Evolutionary conservation across 2,888 invertebrate species (phyloP).

Genomic region (Aplocera efformata): DNA sequence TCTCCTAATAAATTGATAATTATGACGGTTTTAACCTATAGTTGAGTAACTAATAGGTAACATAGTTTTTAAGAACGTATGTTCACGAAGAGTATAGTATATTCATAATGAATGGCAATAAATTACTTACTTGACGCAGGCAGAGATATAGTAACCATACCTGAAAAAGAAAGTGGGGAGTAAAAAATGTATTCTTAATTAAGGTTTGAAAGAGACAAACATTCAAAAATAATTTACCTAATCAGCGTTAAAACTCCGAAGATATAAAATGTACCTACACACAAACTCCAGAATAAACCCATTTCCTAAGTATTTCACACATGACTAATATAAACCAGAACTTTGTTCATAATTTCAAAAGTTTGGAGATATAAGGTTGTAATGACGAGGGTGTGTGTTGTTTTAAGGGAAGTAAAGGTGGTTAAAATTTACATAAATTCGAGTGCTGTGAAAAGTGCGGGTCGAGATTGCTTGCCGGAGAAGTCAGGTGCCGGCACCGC

Average conservation of each 20-base stretch:
- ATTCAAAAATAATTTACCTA: no score
- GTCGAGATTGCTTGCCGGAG: conserved; percentile 30
- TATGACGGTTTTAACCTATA: no score
- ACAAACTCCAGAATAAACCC: conserved; percentile 15
- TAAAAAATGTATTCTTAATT: neutral
- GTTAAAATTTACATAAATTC: conserved; percentile 65
- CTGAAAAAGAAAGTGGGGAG: neutral
- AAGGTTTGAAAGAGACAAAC: no score
- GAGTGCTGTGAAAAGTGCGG: conserved; percentile 46
- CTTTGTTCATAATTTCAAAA: conserved; percentile 30
- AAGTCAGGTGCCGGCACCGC: conserved; percentile 15
- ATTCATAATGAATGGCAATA: no score
- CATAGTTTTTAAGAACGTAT: no score
- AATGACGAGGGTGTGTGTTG: conserved; percentile 43
- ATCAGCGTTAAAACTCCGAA: neutral
- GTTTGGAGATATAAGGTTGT: conserved; percentile 34
- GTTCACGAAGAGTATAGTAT: no score
- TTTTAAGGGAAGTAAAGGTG: conserved; percentile 48
- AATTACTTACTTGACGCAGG: no score
- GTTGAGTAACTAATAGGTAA: no score
- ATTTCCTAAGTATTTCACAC: conserved; percentile 22
- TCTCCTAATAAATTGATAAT: no score
- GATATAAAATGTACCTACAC: conserved; percentile 2
- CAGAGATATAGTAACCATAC: neutral
- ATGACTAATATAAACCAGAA: conserved; percentile 24